Percentiles rank a stretch among this genome's conserved stretches.
phyloP scores from a whole-genome alignment of 2,888 invertebrate species.

The Prionchulus punctatus region DNA sequence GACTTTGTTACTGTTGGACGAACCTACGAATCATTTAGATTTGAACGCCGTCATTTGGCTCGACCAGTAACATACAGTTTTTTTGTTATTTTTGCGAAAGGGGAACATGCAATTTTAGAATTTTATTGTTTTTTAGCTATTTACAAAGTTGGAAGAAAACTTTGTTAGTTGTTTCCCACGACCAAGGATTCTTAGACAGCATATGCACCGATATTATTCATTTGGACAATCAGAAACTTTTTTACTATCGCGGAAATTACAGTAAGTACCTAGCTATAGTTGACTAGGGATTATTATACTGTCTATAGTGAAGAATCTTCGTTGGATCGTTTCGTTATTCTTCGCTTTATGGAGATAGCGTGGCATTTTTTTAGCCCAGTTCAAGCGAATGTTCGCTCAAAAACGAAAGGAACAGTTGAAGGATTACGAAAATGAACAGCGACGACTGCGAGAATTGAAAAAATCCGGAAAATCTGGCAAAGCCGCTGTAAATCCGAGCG shows the following conservation, averaged over 20 bases:
- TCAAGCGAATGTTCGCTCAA: conserved; percentile 95
- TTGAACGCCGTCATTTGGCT: conserved; percentile 99
- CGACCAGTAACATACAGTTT: conserved; percentile 35
- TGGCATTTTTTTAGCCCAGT: conserved; percentile 39
- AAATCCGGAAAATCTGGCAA: conserved; percentile 89
- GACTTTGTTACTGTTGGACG: conserved; percentile 85
- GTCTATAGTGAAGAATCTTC: background rate
- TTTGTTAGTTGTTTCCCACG: conserved; percentile 90
- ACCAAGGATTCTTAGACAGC: conserved; percentile 97
- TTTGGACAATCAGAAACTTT: conserved; percentile 76
- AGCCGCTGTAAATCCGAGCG: conserved; percentile 52
- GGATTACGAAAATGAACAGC: conserved; percentile 96
- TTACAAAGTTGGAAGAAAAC: conserved; percentile 98
- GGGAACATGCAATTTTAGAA: conserved; percentile 9
- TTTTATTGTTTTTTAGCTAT: conserved; percentile 46
- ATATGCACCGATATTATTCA: conserved; percentile 98
- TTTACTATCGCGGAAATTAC: conserved; percentile 94
- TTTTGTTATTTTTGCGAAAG: background rate
- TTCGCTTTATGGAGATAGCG: background rate
- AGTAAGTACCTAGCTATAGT: conserved; percentile 30
- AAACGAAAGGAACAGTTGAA: conserved; percentile 86
- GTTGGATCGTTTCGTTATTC: background rate
- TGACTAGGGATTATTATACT: no score
- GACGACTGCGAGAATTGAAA: conserved; percentile 80
- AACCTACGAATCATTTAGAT: conserved; percentile 98